These are phyloP conservation scores for Phymorhynchus buccinoides DNA, from an alignment of 1,140 invertebrate genomes.

Conservation along the genomic window DNA sequence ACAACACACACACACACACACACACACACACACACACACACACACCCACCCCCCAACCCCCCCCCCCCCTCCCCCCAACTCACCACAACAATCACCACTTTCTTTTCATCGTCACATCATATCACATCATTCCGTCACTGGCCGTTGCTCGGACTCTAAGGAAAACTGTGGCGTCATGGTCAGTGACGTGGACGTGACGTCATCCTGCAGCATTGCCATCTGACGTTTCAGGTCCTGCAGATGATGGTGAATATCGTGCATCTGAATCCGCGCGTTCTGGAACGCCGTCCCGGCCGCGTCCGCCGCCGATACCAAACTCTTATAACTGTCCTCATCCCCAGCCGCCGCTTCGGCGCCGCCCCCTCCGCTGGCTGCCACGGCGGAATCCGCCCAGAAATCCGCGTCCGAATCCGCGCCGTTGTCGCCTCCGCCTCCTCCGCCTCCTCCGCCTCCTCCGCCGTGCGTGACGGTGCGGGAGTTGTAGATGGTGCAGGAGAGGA, in stretches of 20 bases:
- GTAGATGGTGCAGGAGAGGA: slow-evolving; percentile 60
- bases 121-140: slow-evolving; percentile 35
- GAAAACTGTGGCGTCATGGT: slow-evolving; percentile 42
- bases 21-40: background rate
- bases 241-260: slow-evolving; percentile 65
- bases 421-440: too few species aligned
- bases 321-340: slow-evolving; percentile 52
- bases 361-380: slow-evolving; percentile 40
- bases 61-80: background rate
- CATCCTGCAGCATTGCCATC: slow-evolving; percentile 63
- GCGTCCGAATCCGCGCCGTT: slow-evolving; percentile 49
- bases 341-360: slow-evolving; percentile 37
- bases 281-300: slow-evolving; percentile 57
- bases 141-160: slow-evolving; percentile 40
- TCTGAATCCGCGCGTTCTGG: slow-evolving; percentile 60
- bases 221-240: slow-evolving; percentile 59
- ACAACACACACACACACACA: too few species aligned
- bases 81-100: background rate
- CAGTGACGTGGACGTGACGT: slow-evolving; percentile 43
- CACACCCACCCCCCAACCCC: background rate
- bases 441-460: too few species aligned
- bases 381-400: slow-evolving; percentile 48
- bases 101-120: too few species aligned
- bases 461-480: slow-evolving; percentile 53
- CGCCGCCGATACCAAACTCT: slow-evolving; percentile 51